Base-by-base conservation (phyloP, 2,113 vertebrate species). In the Herpetotheres cachinnans region DNA sequence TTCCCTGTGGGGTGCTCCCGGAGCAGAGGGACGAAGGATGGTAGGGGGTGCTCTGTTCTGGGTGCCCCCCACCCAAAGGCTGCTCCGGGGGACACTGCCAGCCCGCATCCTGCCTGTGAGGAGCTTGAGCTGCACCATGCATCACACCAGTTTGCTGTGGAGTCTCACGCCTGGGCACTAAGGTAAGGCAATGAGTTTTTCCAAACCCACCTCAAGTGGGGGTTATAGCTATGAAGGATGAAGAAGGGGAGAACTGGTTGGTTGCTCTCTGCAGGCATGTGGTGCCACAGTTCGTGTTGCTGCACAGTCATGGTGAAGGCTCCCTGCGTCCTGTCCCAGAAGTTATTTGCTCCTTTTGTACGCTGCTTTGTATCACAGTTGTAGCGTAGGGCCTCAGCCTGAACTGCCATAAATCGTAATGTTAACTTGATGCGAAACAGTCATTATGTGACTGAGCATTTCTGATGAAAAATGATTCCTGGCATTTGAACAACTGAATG, bases 91-190 rank as follows among this genome's bases (percentile, higher is more conserved):
- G 69, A 58, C 1, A 0, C 27, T 55, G 40, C 22, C 55, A 32
- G 15, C 16, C 30, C 1, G 3, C 18, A 25, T 24, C 49, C 55
- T 36, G 20, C 71, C 46, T 1, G 2, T 0, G 2, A 8, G 13
- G 32, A 74, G 1, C 29, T 67, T 36, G 46, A 0, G 2, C 83
- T 61, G 59, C 32, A 19, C 44, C 46, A 66, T 0, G 0, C 8
- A 9, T 29, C 0, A 3, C 32, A 14, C 32, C 5, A 0, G 19
- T 17, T 61, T 0, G 10, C 52, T 58, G 29, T 3, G 29, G 32
- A 84, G 46, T 50, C 52, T 49, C 1, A 0, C 0, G 0, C 2
- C 0, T 16, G 22, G n/a, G 8, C 5, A 1, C 32, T 81, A 62
- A 93, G 87, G 83, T 91, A 91, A 84, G 88, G 13, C 40, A 54